phyloP scores from a whole-genome alignment of 2,888 invertebrate genomes.

The Bhutanitis thaidina region DNA sequence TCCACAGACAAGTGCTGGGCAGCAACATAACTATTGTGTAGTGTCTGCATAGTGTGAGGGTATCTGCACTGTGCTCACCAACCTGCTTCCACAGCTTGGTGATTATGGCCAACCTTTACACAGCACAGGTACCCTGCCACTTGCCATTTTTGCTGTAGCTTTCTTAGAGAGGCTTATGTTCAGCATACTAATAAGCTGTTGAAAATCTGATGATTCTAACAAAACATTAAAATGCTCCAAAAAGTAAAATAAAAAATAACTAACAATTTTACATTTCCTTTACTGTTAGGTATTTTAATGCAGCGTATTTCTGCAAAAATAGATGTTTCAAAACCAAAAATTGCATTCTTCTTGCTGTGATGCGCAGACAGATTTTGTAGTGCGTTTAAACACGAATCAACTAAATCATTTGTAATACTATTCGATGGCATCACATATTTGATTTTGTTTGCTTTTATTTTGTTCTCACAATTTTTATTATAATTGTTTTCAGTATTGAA shows the following conservation, averaged over 20 bases:
- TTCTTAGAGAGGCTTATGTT: no score
- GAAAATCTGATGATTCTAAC: no score
- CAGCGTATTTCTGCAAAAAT: slow-evolving; percentile 81
- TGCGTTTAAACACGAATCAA: slow-evolving; percentile 49
- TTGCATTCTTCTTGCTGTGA: slow-evolving; percentile 55
- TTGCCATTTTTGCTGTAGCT: no score
- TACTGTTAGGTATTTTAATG: slow-evolving; percentile 83
- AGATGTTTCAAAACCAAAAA: slow-evolving; percentile 79
- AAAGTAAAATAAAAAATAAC: slow-evolving; percentile 37
- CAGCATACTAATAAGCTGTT: no score
- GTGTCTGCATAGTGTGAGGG: no score
- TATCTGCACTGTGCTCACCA: no score
- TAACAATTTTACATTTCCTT: slow-evolving; percentile 82
- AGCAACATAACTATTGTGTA: no score
- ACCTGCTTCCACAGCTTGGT: no score
- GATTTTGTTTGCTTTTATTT: slow-evolving; percentile 33
- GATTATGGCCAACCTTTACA: no score
- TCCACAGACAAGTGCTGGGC: no score
- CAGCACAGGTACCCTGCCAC: no score
- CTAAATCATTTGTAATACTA: slow-evolving; percentile 45
- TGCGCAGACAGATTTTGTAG: slow-evolving; percentile 46
- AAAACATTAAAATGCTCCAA: background rate
- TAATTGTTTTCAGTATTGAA: background rate
- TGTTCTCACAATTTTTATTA: background rate
- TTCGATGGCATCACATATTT: slow-evolving; percentile 59